Percentiles rank a stretch among this genome's conserved stretches.
Evolutionary conservation across 2,888 invertebrate species (phyloP).

Genomic region (Patella depressa): DNA sequence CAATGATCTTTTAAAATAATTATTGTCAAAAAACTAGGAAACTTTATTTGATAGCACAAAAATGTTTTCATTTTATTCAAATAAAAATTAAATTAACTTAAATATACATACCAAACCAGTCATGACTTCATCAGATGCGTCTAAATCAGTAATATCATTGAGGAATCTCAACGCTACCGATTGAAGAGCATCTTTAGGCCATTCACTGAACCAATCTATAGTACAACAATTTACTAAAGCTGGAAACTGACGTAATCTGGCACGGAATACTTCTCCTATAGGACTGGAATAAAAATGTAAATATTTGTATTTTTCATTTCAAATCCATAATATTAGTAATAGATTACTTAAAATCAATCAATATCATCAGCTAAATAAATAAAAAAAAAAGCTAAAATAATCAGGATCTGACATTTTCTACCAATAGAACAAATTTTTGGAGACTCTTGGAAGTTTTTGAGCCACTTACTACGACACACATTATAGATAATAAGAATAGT

Average conservation of each 20-base stretch:
- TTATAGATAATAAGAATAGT: too few species aligned
- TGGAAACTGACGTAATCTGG: conserved; percentile 71
- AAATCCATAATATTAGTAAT: too few species aligned
- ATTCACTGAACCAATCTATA: conserved; percentile 75
- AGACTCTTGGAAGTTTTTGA: background rate
- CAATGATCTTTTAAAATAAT: background rate
- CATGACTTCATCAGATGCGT: conserved; percentile 76
- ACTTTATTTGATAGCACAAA: background rate
- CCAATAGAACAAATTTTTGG: background rate
- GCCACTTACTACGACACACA: background rate
- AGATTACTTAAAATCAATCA: too few species aligned
- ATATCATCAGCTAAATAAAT: too few species aligned
- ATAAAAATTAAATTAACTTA: background rate
- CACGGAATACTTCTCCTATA: conserved; percentile 71
- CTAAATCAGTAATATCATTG: conserved; percentile 78
- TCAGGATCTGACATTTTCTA: too few species aligned
- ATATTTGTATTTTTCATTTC: too few species aligned
- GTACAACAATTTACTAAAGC: conserved; percentile 72
- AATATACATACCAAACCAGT: conserved; percentile 62
- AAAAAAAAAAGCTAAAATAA: too few species aligned
- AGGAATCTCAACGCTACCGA: conserved; percentile 70
- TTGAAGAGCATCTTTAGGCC: conserved; percentile 85
- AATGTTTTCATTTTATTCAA: background rate
- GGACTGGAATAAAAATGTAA: conserved; percentile 73
- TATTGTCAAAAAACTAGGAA: background rate